These are phyloP conservation scores for Alectura lathami DNA, from an alignment of 2,113 vertebrate species.

Conservation along the genomic window DNA sequence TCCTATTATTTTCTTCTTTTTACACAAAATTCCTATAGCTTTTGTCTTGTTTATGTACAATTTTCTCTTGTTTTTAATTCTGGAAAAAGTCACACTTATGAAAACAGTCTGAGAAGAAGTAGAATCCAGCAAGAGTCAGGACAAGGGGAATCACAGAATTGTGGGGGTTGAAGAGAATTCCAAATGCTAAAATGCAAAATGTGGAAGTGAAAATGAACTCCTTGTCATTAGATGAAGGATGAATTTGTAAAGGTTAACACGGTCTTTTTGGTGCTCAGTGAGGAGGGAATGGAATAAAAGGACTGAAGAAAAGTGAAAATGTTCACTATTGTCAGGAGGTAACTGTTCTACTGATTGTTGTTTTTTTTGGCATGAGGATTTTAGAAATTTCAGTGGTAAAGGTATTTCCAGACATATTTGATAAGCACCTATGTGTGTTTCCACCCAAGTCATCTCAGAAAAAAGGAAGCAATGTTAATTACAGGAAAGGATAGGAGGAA, in stretches of 20 bases:
- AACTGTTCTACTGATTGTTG: background rate
- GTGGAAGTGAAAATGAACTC: background rate
- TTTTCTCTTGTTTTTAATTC: background rate
- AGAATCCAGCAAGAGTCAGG: background rate
- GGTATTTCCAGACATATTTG: background rate
- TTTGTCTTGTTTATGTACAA: background rate
- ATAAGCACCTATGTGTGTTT: background rate
- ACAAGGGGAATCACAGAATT: no score
- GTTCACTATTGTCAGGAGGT: background rate
- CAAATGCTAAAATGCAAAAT: background rate
- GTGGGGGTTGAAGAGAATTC: background rate
- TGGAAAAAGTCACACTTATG: background rate
- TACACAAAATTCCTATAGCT: background rate
- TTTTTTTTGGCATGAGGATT: background rate
- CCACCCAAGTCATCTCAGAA: background rate
- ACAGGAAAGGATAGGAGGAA: background rate
- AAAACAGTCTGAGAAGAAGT: background rate
- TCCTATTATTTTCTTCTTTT: background rate
- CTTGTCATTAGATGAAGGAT: background rate
- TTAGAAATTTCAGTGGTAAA: background rate
- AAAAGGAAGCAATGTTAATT: background rate
- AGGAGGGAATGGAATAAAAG: no score
- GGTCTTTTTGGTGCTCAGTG: background rate
- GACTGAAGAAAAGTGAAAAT: background rate
- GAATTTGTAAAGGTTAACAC: background rate